Conservation (phyloP, 2,797 vertebrate species). For the Pygocentrus nattereri region DNA sequence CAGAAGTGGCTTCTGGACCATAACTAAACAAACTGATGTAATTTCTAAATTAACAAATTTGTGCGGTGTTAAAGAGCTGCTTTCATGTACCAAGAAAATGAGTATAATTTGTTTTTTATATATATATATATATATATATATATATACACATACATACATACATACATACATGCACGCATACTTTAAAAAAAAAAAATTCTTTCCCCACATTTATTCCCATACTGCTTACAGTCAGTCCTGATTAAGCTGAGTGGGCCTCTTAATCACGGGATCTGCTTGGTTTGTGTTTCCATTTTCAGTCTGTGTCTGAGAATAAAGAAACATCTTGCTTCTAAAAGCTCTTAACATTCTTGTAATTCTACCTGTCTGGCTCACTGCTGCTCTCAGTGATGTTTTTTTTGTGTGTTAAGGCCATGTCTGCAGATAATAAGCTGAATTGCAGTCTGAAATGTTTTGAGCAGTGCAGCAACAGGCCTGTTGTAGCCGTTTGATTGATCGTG, state of each 20-base stretch:
- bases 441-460: not conserved
- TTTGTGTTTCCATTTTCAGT: not conserved
- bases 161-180: too few relatives aligned
- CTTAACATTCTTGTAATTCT: conserved; percentile 2
- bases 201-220: too few relatives aligned
- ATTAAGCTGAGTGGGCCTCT: not conserved
- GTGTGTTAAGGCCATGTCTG: not conserved
- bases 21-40: too few relatives aligned
- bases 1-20: too few relatives aligned
- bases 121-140: too few relatives aligned
- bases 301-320: not conserved
- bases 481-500: not conserved
- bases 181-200: too few relatives aligned
- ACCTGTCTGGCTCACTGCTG: not conserved
- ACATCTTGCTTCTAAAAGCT: not conserved
- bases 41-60: too few relatives aligned
- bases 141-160: too few relatives aligned
- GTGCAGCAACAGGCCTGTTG: not conserved
- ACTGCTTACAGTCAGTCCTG: not conserved
- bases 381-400: not conserved
- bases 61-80: too few relatives aligned
- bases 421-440: not conserved
- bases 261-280: not conserved
- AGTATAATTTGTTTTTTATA: too few relatives aligned
- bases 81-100: too few relatives aligned